A percentile compares a stretch with the other conserved stretches of the same genome.
Evolutionary conservation across 37 sponge, comb jelly and placozoan genomes (phyloP).

Genomic region (Halichondria panicea): DNA sequence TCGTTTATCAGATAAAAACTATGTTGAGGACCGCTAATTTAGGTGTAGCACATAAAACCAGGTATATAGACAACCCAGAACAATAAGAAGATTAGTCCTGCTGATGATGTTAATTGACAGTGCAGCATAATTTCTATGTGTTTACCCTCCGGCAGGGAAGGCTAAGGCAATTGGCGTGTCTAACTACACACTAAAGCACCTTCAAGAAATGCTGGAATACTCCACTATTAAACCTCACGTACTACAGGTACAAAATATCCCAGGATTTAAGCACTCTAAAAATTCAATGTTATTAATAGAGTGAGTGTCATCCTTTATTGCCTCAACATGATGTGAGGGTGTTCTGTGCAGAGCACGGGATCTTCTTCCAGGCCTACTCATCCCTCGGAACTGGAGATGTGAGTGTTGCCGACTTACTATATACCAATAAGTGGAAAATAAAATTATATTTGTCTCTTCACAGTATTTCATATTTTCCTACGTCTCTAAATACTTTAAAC

Average conservation of each 20-base stretch:
- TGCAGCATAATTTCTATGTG: too few species aligned
- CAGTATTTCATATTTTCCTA: too few species aligned
- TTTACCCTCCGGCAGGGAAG: conserved; percentile 18
- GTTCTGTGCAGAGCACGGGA: conserved; percentile 37
- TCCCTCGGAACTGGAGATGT: conserved; percentile 61
- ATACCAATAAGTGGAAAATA: too few species aligned
- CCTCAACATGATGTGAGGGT: conserved; percentile 37
- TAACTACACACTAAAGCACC: conserved; percentile 64
- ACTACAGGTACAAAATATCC: conserved; percentile 34
- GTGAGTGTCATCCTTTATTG: conserved; percentile 67
- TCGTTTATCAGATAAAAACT: too few species aligned
- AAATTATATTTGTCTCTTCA: too few species aligned
- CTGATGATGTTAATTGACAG: not conserved
- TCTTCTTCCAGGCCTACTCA: conserved; percentile 71
- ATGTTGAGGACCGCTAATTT: too few species aligned
- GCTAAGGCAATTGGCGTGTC: conserved; percentile 62
- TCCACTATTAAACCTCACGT: conserved; percentile 47
- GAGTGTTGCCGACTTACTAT: too few species aligned
- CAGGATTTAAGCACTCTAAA: not conserved
- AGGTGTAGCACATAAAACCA: too few species aligned
- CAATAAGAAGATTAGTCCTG: not conserved
- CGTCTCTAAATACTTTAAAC: too few species aligned
- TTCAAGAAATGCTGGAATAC: conserved; percentile 54
- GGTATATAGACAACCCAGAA: not conserved
- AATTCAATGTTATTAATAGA: conserved; percentile 4